Evolutionary conservation across 2,113 vertebrate genomes (phyloP), one percentile per base, ranked within the genome.

Genomic region (Proterorhinus semilunaris): DNA sequence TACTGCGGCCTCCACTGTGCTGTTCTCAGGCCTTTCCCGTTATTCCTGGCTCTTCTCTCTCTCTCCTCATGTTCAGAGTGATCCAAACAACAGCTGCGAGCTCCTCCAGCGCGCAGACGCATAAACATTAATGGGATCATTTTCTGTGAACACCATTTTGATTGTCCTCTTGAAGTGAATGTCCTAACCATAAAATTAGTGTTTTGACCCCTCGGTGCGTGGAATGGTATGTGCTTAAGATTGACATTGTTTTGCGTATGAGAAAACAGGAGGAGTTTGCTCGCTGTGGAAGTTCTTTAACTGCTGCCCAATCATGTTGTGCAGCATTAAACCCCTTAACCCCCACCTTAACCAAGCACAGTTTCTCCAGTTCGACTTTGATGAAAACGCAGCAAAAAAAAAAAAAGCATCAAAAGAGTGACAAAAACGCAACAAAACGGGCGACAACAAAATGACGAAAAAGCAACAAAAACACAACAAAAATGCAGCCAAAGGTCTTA

Each of bases 111-210:
- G 10, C 55, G 6, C 27, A 10, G 17, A 8, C 55, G 13, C 27
- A 58, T 58, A 58, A 58, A 58, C 55, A 58, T 58, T 58, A 58
- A 42, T 13, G 55, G 11, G 27, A 58, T 58, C 2, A 58, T 42
- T 58, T 12, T 3, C 21, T 42, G 55, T 58, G 55, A 58, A 12
- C 27, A 42, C 7, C 10, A 1, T 42, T 58, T 58, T 58, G 13
- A 42, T 6, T 42, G 55, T 42, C 55, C 55, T 42, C 27, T 42
- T 42, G 12, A 0, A 7, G 11, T 21, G 15, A 12, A 58, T 42
- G 55, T 42, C 6, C 27, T 2, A 0, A 42, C 55, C 21, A 42
- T 13, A 58, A 58, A 58, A 58, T 3, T 0, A 6, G 10, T 1
- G 3, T 11, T 6, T 42, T 6, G 27, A 13, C 27, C 11, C 55